phyloP scores from a whole-genome alignment of 1,140 invertebrate genomes.

The Calephelis nemesis region DNA sequence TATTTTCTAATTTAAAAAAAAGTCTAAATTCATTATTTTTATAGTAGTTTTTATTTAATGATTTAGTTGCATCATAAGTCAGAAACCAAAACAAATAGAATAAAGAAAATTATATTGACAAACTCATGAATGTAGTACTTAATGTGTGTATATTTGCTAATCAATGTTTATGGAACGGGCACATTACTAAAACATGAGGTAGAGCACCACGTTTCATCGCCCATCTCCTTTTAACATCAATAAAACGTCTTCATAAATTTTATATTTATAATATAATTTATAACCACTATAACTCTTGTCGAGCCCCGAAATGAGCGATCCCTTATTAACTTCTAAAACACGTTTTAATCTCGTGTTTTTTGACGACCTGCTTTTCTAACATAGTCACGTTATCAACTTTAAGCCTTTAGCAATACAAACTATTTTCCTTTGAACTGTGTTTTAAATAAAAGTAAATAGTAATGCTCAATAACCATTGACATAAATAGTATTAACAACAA shows the following conservation, averaged over 20 bases:
- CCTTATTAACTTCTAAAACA: conserved; percentile 62
- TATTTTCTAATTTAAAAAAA: too few relatives aligned
- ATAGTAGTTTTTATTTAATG: too few relatives aligned
- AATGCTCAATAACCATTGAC: conserved; percentile 74
- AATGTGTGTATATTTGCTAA: conserved; percentile 3
- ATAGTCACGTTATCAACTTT: conserved; percentile 28
- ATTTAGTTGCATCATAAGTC: background rate
- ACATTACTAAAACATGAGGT: conserved; percentile 18
- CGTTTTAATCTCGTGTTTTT: conserved; percentile 58
- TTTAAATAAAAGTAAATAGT: conserved; percentile 60
- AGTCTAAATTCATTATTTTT: too few relatives aligned
- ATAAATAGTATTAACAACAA: conserved; percentile 79
- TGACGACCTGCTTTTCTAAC: conserved; percentile 34
- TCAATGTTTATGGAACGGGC: conserved; percentile 1
- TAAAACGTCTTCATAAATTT: conserved; percentile 56
- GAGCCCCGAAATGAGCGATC: conserved; percentile 40
- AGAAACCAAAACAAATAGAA: background rate
- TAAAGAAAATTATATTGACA: background rate
- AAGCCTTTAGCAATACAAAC: conserved; percentile 22
- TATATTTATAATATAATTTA: conserved; percentile 70
- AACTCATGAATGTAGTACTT: background rate
- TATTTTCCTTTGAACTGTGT: conserved; percentile 30
- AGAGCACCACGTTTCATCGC: conserved; percentile 25
- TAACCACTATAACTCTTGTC: conserved; percentile 47
- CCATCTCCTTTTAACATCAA: conserved; percentile 42